Evolutionary conservation across 1,140 invertebrate genomes (phyloP), one percentile per base, ranked within the genome.

Genomic region (Subanguina moxae): DNA sequence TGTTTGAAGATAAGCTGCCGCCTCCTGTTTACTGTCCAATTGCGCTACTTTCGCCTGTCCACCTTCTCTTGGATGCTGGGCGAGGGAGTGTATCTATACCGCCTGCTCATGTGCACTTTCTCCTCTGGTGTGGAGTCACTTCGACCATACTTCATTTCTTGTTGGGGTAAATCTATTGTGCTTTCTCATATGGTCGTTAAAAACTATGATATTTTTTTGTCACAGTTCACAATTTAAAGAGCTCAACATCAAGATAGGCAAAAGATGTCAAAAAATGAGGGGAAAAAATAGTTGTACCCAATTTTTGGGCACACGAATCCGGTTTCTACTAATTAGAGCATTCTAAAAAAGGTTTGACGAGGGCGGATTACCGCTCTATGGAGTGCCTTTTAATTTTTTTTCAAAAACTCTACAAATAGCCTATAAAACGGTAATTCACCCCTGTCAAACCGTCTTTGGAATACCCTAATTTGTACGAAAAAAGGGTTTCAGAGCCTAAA

Each of bases 71-170:
- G 82, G 70, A 87, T 86, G 86, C 86, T 87, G 62, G 85, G 85
- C 71, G 86, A 87, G 74, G 85, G 85, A 0, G 85, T 84, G 66
- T 86, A 85, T 68, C 79, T 87, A 0, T 86, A 87, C 73, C 82
- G 84, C 28, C 77, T 87, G 5, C 83, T 87, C 61, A 64, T 64
- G 62, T 64, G 62, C 27, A 64, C 42, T 27, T 64, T 61, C 42
- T n/a, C 61, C 11, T 64, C 62, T n/a, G 25, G 62, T n/a, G 62
- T 21, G 38, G 62, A 64, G 15, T 38, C 62, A 62, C 42, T 64
- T 21, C 62, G 62, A 17, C 62, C 62, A 57, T 64, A 64, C 19
- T 64, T 64, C n/a, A 19, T 64, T n/a, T 25, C 61, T 7, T 64
- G 62, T 38, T 64, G 62, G 62, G 62, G 62, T 62, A 64, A 58